Percentiles rank a stretch among this genome's conserved stretches.
Evolutionary conservation across 1,140 invertebrate species (phyloP).

Genomic region (Drosophila malerkotliana): DNA sequence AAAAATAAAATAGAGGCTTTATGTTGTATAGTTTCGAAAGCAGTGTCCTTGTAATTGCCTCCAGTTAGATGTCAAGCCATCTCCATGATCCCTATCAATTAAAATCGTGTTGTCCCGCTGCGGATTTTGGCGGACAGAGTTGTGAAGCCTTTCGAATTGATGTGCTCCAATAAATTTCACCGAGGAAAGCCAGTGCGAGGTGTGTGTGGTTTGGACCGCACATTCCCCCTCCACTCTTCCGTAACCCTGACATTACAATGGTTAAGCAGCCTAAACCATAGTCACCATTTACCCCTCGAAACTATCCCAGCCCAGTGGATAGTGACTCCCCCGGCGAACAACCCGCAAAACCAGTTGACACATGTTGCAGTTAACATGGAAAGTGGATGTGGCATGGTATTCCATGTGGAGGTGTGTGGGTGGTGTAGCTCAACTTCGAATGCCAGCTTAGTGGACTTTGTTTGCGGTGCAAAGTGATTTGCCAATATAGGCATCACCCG

Average conservation of each 20-base stretch:
- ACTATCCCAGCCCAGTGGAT: not conserved
- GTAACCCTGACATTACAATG: slow-evolving; percentile 16
- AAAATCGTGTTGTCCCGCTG: slow-evolving; percentile 14
- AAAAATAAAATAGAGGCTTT: not conserved
- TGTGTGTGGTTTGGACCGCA: slow-evolving; percentile 7
- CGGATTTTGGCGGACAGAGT: slow-evolving; percentile 10
- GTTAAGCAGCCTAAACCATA: slow-evolving; percentile 17
- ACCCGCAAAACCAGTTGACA: slow-evolving; percentile 57
- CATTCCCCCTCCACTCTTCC: not conserved
- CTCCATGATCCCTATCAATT: slow-evolving; percentile 5
- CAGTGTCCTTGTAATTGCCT: slow-evolving; percentile 18
- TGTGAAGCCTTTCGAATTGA: slow-evolving; percentile 31
- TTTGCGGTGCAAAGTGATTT: slow-evolving; percentile 61
- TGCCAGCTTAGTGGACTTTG: slow-evolving; percentile 39
- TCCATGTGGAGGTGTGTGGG: slow-evolving; percentile 1
- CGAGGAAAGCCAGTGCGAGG: slow-evolving; percentile 20
- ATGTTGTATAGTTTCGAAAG: not conserved
- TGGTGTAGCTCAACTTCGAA: slow-evolving; percentile 7
- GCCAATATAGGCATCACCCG: slow-evolving; percentile 34
- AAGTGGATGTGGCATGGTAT: slow-evolving; percentile 38
- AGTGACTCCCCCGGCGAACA: slow-evolving; percentile 3
- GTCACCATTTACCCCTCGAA: slow-evolving; percentile 2
- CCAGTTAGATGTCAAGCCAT: not conserved
- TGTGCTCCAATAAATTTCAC: slow-evolving; percentile 47
- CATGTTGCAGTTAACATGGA: slow-evolving; percentile 57